These are phyloP conservation scores for Asobara japonica DNA, from an alignment of 1,140 invertebrate genomes.

Conservation along the genomic window DNA sequence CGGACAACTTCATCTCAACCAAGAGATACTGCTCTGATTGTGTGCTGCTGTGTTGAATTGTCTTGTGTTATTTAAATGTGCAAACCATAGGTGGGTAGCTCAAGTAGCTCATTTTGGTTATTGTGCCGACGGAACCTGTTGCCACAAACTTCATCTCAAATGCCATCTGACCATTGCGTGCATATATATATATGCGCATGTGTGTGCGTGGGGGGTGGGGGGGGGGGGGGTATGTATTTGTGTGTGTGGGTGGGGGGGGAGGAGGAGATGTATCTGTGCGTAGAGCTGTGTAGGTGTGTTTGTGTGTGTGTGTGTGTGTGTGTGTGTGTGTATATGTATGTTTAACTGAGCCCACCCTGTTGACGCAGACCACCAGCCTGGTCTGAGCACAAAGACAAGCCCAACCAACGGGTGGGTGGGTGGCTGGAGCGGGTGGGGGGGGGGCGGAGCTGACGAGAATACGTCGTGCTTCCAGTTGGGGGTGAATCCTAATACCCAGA, in stretches of 20 bases:
- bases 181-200: too few relatives aligned
- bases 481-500: constrained; percentile 67
- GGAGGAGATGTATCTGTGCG: neutral
- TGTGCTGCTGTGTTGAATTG: too few relatives aligned
- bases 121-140: constrained; percentile 32
- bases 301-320: too few relatives aligned
- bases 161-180: too few relatives aligned
- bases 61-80: neutral
- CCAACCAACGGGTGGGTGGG: neutral
- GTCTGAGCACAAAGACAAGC: neutral
- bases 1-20: too few relatives aligned
- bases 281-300: constrained; percentile 7
- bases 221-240: too few relatives aligned
- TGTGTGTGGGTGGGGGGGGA: too few relatives aligned
- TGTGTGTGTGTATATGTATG: too few relatives aligned
- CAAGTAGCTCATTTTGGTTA: constrained; percentile 4
- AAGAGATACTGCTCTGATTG: too few relatives aligned
- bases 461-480: constrained; percentile 55
- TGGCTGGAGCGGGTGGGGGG: constrained; percentile 1
- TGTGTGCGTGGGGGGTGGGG: too few relatives aligned
- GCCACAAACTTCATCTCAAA: constrained; percentile 17
- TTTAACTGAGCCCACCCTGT: neutral
- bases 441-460: constrained; percentile 51
- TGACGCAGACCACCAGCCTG: constrained; percentile 3
- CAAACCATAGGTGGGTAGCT: neutral